Evolutionary conservation across 2,797 vertebrate species (phyloP), one percentile per base, ranked within the genome.

Genomic region (Sebastes vulpes): DNA sequence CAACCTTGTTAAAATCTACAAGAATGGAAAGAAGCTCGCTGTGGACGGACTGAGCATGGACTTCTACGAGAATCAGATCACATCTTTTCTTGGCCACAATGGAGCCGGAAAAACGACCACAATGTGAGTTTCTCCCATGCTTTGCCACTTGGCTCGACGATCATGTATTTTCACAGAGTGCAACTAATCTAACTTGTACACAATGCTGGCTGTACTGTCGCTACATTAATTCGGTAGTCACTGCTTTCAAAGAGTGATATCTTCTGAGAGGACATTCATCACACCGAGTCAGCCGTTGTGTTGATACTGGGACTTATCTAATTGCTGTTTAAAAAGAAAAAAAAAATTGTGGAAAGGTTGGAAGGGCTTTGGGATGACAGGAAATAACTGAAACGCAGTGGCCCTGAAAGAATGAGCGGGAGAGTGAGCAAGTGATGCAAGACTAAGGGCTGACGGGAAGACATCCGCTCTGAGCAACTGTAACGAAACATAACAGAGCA

Each of bases 31-130:
- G 88, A 99, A 99, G 89, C 94, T 98, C 5, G 99, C 99, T 0
- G 97, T 99, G 4, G 98, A 99, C 65, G 97, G 98, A n/a, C 96
- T 99, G 26, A 97, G 96, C 0, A 58, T 99, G 72, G 98, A 98
- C 94, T 99, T 99, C 92, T 98, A 97, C 0, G 97, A 99, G 93
- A 97, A 98, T 65, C 98, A 99, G 81, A 99, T 99, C 89, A 99
- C 98, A 5, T 99, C 99, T 4, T 99, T 99, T 72, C 93, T 99
- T 28, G 99, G 99, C 70, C 99, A 99, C 92, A 99, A 99, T 2
- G 99, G 99, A 90, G 99, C 99, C 0, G 96, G 96, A 38, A 97
- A 96, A 92, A 96, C 96, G 4, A 99, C 98, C 70, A 99, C 98
- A 11, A 99, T 99, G 98, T 98, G 96, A 97, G 98, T 85, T 66